Base-by-base conservation (phyloP, 2,888 invertebrate genomes). In the Abrostola tripartita region DNA sequence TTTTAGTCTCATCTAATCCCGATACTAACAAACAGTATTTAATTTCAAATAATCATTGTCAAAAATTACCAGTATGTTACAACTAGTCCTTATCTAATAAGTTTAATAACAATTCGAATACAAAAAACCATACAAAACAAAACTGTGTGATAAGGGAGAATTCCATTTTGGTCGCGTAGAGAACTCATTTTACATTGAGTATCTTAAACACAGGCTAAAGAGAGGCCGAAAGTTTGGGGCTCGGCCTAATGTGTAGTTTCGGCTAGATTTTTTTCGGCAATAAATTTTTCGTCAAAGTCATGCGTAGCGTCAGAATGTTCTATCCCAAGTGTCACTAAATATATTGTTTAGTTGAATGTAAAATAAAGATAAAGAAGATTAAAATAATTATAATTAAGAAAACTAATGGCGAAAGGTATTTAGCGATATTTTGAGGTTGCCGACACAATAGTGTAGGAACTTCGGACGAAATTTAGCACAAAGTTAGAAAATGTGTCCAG, bases 111-210 rank as follows among this genome's bases (percentile, higher is more conserved):
- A n/a, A n/a, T n/a, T n/a, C n/a, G n/a, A n/a, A n/a, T n/a, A n/a
- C n/a, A n/a, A n/a, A n/a, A 59, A 50, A 63, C 56, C 35, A 65
- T 69, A 61, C 42, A 65, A 65, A 67, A 70, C 44, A 65, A 51
- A 55, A 37, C 42, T 5, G 51, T 24, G 37, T 60, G 53, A 61
- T 70, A 67, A 66, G 65, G 42, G 35, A 37, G 24, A 64, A 68
- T 76, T 77, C 72, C 49, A 74, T 72, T 71, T 68, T 51, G 52
- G 60, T 40, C 51, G 38, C 56, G 24, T 42, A 66, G 44, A 44
- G 59, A 52, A 65, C 55, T 61, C 51, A 55, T 63, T 65, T 58
- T 11, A 60, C 47, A 36, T 64, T 55, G 42, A 51, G 14, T 40
- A 50, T 47, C 41, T 9, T 41, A 58, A 49, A 58, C 58, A 50